phyloP scores from a whole-genome alignment of 1,140 invertebrate genomes.

The Apis cerana region DNA sequence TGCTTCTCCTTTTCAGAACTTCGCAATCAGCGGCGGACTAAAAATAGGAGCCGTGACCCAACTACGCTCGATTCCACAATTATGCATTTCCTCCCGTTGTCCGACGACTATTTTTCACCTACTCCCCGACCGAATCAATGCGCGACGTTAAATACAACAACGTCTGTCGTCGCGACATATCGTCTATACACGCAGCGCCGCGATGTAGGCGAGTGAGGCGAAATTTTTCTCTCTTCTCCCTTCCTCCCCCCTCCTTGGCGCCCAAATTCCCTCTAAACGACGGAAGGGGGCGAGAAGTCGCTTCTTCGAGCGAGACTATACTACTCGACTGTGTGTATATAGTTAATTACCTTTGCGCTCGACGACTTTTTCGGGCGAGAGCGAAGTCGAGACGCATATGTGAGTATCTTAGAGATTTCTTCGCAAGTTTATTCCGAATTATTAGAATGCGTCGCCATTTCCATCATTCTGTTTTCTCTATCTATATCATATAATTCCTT shows the following conservation, averaged over 20 bases:
- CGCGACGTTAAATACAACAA: constrained; percentile 25
- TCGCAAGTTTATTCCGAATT: too few relatives aligned
- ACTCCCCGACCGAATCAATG: constrained; percentile 47
- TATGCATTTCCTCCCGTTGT: constrained; percentile 52
- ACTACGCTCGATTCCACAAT: constrained; percentile 59
- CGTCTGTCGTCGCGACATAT: constrained; percentile 13
- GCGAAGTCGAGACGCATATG: too few relatives aligned
- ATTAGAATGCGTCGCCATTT: too few relatives aligned
- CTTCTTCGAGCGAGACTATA: too few relatives aligned
- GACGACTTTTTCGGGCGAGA: too few relatives aligned
- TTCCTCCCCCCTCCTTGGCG: neutral
- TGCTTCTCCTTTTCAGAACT: constrained; percentile 53
- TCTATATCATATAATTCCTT: too few relatives aligned
- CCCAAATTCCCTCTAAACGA: too few relatives aligned
- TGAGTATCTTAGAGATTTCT: too few relatives aligned
- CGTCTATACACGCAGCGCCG: neutral
- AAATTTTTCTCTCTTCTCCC: neutral
- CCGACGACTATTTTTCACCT: constrained; percentile 48
- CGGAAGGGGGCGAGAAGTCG: too few relatives aligned
- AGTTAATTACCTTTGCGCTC: too few relatives aligned
- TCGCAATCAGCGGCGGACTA: constrained; percentile 43
- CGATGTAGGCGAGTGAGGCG: constrained; percentile 33
- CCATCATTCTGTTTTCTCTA: too few relatives aligned
- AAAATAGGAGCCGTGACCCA: constrained; percentile 58
- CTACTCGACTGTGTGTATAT: too few relatives aligned